These are phyloP conservation scores for Trichacis sp. DNA, from an alignment of 2,888 invertebrate species.

Conservation along the genomic window DNA sequence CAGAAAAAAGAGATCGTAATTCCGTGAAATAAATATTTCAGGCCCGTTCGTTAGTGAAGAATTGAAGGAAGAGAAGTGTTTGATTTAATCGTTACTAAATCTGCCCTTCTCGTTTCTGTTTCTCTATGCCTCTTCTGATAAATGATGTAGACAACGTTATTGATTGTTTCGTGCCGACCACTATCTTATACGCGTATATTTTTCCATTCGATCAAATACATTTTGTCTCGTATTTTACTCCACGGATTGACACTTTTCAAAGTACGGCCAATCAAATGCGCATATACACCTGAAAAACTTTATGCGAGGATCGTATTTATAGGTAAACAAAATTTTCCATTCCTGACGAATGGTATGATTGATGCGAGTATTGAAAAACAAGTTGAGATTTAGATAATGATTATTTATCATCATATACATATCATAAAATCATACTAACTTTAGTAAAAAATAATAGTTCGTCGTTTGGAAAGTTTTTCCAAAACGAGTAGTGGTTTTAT, in stretches of 20 bases:
- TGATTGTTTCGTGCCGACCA: neutral
- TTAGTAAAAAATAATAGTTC: too few species aligned
- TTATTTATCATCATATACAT: too few species aligned
- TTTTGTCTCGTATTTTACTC: neutral
- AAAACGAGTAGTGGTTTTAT: too few species aligned
- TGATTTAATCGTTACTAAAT: neutral
- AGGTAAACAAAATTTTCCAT: neutral
- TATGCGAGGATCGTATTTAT: neutral
- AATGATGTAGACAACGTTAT: neutral
- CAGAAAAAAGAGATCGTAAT: too few species aligned
- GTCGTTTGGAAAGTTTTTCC: too few species aligned
- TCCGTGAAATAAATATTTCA: too few species aligned
- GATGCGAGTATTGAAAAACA: too few species aligned
- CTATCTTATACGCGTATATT: conserved; percentile 1
- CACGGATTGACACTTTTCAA: neutral
- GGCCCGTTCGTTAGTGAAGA: too few species aligned
- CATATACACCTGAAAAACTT: neutral
- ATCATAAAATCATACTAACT: too few species aligned
- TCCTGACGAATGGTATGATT: neutral
- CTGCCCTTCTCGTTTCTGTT: neutral
- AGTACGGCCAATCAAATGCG: neutral
- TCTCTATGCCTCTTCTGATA: neutral
- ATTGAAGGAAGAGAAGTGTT: too few species aligned
- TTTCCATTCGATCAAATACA: neutral
- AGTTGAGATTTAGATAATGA: too few species aligned